Conservation (phyloP, 2,113 vertebrate genomes). For the Emydura subglobosa region DNA sequence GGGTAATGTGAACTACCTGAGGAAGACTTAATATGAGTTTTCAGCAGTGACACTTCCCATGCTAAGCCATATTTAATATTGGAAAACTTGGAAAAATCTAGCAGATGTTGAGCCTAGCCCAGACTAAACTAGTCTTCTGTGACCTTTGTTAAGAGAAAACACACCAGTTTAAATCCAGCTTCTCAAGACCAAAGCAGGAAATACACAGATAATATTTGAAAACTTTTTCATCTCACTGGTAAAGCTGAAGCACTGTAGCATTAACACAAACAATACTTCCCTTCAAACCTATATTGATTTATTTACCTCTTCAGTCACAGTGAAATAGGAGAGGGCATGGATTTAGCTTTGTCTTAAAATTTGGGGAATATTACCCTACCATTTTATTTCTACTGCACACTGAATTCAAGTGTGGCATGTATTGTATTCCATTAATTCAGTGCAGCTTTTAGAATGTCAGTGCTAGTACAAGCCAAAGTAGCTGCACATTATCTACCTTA, state of each 20-base stretch:
- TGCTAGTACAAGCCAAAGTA: constrained; percentile 38
- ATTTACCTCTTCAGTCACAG: constrained; percentile 65
- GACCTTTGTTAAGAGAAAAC: constrained; percentile 68
- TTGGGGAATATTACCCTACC: constrained; percentile 47
- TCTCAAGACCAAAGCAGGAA: constrained; percentile 41
- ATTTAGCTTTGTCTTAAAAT: not conserved
- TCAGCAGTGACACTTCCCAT: constrained; percentile 31
- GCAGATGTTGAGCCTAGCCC: constrained; percentile 62
- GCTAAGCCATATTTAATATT: constrained; percentile 23
- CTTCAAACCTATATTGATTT: constrained; percentile 64
- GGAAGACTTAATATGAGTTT: not conserved
- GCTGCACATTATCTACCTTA: constrained; percentile 28
- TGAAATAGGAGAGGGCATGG: constrained; percentile 55
- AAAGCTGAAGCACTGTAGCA: constrained; percentile 45
- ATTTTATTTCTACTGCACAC: not conserved
- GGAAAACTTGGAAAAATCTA: constrained; percentile 42
- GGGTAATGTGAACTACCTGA: constrained; percentile 21
- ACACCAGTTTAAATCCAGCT: constrained; percentile 61
- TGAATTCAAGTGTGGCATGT: not conserved
- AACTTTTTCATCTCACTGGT: constrained; percentile 14
- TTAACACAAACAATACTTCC: constrained; percentile 67
- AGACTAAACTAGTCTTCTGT: constrained; percentile 57
- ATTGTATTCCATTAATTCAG: constrained; percentile 50
- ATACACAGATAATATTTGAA: not conserved
- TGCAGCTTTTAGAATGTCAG: constrained; percentile 55